Evolutionary conservation across 1,140 invertebrate species (phyloP).

Genomic region (Danaus plexippus): DNA sequence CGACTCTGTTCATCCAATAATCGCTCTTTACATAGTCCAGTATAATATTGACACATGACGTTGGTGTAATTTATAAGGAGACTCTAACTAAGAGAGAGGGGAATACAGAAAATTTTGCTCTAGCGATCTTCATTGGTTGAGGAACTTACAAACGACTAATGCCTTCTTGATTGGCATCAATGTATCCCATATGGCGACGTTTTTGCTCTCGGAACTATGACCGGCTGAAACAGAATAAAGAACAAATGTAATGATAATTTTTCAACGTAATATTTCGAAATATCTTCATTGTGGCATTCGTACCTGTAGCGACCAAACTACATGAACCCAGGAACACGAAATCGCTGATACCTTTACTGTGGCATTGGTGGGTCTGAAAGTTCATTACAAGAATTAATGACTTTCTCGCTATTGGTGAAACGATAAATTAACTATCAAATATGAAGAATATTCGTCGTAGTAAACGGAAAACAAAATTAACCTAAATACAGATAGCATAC

Average conservation of each 20-base stretch:
- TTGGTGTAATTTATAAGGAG: no score
- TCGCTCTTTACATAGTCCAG: no score
- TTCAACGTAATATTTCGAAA: neutral
- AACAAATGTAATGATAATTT: constrained; percentile 9
- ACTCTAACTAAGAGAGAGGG: no score
- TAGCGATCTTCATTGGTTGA: neutral
- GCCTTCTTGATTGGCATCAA: constrained; percentile 95
- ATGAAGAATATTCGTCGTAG: no score
- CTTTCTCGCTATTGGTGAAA: no score
- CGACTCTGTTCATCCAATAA: no score
- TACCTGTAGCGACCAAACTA: constrained; percentile 94
- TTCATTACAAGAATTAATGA: constrained; percentile 8
- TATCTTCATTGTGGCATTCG: constrained; percentile 6
- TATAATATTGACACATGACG: no score
- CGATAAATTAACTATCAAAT: no score
- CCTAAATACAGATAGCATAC: no score
- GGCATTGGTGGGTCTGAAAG: constrained; percentile 93
- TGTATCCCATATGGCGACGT: constrained; percentile 99
- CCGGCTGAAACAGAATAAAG: constrained; percentile 77
- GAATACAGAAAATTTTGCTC: no score
- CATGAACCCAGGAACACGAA: constrained; percentile 98
- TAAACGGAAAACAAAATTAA: no score
- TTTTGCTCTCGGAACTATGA: constrained; percentile 95
- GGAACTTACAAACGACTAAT: constrained; percentile 84
- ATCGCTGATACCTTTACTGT: constrained; percentile 97